Evolutionary conservation across 2,888 invertebrate species (phyloP).

Genomic region (Morinoia aosen): DNA sequence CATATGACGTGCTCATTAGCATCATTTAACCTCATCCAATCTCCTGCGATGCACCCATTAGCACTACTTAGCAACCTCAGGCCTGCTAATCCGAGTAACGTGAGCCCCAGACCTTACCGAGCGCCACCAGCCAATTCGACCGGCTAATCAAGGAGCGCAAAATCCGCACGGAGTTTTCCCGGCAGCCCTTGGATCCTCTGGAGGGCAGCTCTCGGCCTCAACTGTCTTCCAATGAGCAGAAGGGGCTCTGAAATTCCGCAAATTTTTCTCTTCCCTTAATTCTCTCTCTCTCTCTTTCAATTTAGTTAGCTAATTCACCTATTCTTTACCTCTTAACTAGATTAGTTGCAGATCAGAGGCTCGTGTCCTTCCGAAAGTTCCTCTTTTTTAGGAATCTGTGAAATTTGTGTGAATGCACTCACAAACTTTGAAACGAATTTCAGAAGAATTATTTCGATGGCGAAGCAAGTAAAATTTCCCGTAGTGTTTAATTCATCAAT

Average conservation of each 20-base stretch:
- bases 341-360: neutral
- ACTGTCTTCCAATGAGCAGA: neutral
- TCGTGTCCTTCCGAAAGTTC: neutral
- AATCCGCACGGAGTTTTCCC: neutral
- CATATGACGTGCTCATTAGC: too few relatives aligned
- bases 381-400: too few relatives aligned
- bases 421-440: too few relatives aligned
- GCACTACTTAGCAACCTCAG: too few relatives aligned
- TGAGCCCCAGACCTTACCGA: too few relatives aligned
- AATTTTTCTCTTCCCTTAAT: neutral
- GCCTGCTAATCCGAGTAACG: too few relatives aligned
- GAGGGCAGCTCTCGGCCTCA: neutral
- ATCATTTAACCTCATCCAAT: too few relatives aligned
- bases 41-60: too few relatives aligned
- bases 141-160: slow-evolving; percentile 43
- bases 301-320: neutral
- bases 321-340: neutral
- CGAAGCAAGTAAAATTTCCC: too few relatives aligned
- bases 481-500: too few relatives aligned
- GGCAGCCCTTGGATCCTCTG: neutral
- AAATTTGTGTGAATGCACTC: too few relatives aligned
- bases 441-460: too few relatives aligned
- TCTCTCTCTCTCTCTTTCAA: neutral
- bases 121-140: neutral
- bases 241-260: neutral